Evolutionary conservation across 1,140 invertebrate genomes (phyloP), one percentile per base, ranked within the genome.

Genomic region (Sitodiplosis mosellana): DNA sequence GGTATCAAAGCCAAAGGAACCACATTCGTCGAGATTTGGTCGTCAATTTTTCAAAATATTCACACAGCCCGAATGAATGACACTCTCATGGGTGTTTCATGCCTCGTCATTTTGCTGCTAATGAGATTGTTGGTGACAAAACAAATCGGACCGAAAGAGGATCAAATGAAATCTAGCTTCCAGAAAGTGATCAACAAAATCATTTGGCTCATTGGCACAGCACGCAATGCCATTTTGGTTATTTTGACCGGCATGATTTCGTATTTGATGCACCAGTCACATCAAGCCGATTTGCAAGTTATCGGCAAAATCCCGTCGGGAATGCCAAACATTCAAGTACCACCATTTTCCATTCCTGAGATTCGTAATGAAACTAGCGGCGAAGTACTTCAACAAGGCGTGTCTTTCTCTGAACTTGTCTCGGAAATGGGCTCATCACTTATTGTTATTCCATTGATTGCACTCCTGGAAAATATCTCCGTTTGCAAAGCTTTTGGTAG

Each of bases 401-500:
- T 19, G 20, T 55, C 47, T 21, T 83, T 87, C 57, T 45, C 74
- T 0, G 76, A 82, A 8, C 85, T 88, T 79, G 67, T 78, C 11
- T 68, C 75, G 12, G 76, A 80, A 56, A 58, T 87, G 53, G 82
- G 81, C 21, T 80, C 78, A 19, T 82, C 83, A 6, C 66, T 90
- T 41, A 63, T 87, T 20, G 81, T 89, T 27, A 68, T 89, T 27
- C 84, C 86, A 2, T 65, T 91, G 8, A 77, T 90, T 51, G 78
- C 81, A 18, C 63, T 90, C 22, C 71, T 89, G 53, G 86, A 90
- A 61, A 80, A 86, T 54, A 83, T 88, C 46, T 78, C 85, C 6
- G 81, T 88, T 46, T 87, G 83, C 60, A 88, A 88, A 66, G 83
- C 83, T 4, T 59, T 61, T 73, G 79, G n/a, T n/a, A n/a, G n/a